These are phyloP conservation scores for Microtus richardsoni DNA, from an alignment of 2,113 vertebrate genomes.

Conservation along the genomic window DNA sequence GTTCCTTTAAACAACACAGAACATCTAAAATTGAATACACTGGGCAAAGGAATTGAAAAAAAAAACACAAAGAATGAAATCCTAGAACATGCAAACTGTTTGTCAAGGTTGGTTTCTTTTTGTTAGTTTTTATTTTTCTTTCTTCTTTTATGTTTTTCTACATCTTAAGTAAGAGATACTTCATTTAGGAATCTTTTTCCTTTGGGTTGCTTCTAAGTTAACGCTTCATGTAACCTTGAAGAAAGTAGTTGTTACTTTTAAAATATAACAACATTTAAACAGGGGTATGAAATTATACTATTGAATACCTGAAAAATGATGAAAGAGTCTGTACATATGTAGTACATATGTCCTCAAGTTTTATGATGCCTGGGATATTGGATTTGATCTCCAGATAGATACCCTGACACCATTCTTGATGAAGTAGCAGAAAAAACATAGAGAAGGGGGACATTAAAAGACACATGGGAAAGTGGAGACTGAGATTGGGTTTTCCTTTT, in stretches of 20 bases:
- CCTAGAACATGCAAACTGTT: not conserved
- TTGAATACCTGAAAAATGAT: not conserved
- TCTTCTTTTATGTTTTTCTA: not conserved
- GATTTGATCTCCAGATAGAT: not conserved
- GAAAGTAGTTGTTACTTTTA: constrained; percentile 40
- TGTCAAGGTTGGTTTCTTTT: not conserved
- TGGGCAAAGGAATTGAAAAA: not conserved
- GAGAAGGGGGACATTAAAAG: not conserved
- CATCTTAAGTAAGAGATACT: not conserved
- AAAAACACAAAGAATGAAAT: constrained; percentile 30
- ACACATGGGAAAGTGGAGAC: not conserved
- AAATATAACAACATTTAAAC: not conserved
- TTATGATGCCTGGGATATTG: not conserved
- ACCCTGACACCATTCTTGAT: not conserved
- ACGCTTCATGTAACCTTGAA: constrained; percentile 36
- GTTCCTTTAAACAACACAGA: not conserved
- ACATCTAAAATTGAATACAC: constrained; percentile 57
- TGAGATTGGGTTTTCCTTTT: not conserved
- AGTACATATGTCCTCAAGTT: not conserved
- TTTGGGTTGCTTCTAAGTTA: constrained; percentile 24
- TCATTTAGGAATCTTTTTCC: not conserved
- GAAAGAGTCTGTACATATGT: not conserved
- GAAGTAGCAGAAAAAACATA: not conserved
- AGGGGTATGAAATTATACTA: not conserved
- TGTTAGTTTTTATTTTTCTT: not conserved